Evolutionary conservation across 2,888 invertebrate genomes (phyloP).

Genomic region (Scaptomyza parva): DNA sequence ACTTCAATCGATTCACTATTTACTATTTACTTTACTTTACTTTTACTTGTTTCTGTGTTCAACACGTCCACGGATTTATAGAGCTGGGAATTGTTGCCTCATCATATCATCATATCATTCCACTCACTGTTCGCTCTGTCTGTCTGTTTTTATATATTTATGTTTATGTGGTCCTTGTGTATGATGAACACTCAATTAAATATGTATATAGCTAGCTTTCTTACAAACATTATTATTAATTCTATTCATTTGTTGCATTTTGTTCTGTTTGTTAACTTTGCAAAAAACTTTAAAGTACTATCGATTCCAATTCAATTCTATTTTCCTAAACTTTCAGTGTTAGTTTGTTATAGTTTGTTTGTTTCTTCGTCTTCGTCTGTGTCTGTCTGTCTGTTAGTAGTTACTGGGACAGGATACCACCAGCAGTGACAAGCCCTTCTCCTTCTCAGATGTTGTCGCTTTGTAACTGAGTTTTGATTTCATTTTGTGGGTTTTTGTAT

Average conservation of each 20-base stretch:
- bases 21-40: neutral
- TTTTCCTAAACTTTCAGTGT: slow-evolving; percentile 32
- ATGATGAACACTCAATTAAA: slow-evolving; percentile 48
- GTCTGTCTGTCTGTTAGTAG: slow-evolving; percentile 16
- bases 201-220: slow-evolving; percentile 49
- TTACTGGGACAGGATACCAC: slow-evolving; percentile 26
- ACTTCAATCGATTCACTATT: slow-evolving; percentile 29
- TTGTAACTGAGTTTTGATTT: slow-evolving; percentile 8
- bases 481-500: too few species aligned
- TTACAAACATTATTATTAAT: slow-evolving; percentile 44
- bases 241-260: slow-evolving; percentile 54
- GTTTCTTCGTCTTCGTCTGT: neutral
- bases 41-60: slow-evolving; percentile 16
- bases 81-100: slow-evolving; percentile 10
- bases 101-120: neutral
- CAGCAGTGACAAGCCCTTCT: slow-evolving; percentile 32
- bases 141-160: slow-evolving; percentile 7
- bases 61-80: slow-evolving; percentile 23
- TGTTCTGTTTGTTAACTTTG: slow-evolving; percentile 31
- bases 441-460: slow-evolving; percentile 20
- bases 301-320: slow-evolving; percentile 33
- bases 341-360: neutral
- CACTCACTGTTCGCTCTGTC: neutral
- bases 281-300: slow-evolving; percentile 28
- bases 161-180: slow-evolving; percentile 22